phyloP scores from a whole-genome alignment of 92 coral and sea anemone species.

The Epizoanthus fatuus region DNA sequence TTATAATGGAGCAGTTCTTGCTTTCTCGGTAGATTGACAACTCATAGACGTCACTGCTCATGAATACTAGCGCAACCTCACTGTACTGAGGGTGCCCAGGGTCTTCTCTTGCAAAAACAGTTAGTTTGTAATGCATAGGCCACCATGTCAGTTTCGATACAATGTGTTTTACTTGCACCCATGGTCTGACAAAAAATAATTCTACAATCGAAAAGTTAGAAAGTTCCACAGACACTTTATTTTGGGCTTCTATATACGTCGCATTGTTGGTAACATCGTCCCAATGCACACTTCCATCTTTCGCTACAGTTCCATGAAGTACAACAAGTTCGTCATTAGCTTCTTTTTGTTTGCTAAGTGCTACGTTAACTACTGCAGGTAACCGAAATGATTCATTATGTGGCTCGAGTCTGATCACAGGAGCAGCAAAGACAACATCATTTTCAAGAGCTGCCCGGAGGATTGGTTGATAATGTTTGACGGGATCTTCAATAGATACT shows the following conservation, averaged over 20 bases:
- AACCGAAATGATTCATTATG: neutral
- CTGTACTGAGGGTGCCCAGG: neutral
- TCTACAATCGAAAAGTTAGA: neutral
- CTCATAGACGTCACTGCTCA: neutral
- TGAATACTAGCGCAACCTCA: neutral
- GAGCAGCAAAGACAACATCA: constrained; percentile 5
- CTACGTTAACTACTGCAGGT: neutral
- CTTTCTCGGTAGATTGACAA: neutral
- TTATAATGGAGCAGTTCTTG: neutral
- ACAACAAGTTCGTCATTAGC: neutral
- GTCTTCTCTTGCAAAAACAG: neutral
- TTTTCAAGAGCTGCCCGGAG: neutral
- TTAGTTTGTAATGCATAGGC: neutral
- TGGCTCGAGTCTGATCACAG: constrained; percentile 5
- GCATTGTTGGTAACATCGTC: neutral
- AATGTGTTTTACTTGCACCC: neutral
- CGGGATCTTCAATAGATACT: neutral
- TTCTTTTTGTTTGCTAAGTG: neutral
- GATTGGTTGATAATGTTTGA: neutral
- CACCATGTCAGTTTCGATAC: neutral
- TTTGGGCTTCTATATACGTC: neutral
- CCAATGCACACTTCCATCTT: neutral
- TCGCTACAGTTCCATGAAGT: neutral
- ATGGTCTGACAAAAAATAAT: neutral
- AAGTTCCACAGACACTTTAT: neutral